Percentiles rank a stretch among this genome's conserved stretches.
Evolutionary conservation across 2,113 vertebrate genomes (phyloP).

Genomic region (Saimiri boliviensis): DNA sequence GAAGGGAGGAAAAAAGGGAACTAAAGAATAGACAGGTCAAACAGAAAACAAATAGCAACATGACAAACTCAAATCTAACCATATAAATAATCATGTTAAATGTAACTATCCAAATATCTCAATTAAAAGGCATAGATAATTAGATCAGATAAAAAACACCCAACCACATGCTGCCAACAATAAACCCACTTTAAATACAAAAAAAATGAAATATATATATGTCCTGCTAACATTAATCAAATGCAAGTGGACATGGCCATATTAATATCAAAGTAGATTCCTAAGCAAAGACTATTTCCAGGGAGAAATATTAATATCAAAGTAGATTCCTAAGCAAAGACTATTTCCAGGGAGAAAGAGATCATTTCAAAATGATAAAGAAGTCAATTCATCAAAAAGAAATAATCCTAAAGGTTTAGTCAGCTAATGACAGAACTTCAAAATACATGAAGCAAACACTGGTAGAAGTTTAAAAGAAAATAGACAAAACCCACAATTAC

Average conservation of each 20-base stretch:
- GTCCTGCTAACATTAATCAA: constrained; percentile 11
- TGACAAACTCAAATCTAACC: neutral
- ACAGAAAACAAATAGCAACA: neutral
- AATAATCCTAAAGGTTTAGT: neutral
- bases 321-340: neutral
- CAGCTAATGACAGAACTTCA: neutral
- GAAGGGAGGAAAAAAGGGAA: neutral
- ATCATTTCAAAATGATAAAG: constrained; percentile 9
- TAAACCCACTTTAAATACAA: neutral
- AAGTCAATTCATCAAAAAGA: neutral
- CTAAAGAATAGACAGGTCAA: neutral
- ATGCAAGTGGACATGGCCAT: neutral
- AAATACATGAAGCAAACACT: neutral
- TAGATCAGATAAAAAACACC: neutral
- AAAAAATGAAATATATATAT: neutral
- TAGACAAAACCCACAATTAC: neutral
- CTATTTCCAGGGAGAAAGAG: neutral
- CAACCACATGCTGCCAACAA: neutral
- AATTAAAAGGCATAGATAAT: neutral
- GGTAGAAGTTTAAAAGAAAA: neutral
- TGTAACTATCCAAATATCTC: neutral
- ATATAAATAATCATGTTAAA: constrained; percentile 27
- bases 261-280: neutral
- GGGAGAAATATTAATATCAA: neutral
- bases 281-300: neutral